phyloP scores from a whole-genome alignment of 2,113 vertebrate species.

The Campylomormyrus numenius region DNA sequence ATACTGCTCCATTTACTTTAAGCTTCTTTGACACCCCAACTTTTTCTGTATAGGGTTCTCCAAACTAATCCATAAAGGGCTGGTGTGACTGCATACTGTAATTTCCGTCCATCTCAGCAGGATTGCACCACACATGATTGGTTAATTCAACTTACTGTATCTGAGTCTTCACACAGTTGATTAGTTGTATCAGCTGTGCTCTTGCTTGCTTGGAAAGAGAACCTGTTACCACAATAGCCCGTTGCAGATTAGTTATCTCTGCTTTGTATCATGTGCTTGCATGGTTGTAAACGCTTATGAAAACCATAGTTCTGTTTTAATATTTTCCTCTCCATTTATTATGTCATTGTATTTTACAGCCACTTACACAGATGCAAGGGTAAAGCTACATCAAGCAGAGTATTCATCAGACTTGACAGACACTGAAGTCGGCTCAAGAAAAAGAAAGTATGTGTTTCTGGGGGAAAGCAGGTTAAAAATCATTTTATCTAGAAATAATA shows the following conservation, averaged over 20 bases:
- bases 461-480: background rate
- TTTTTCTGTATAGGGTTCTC: background rate
- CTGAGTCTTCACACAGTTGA: background rate
- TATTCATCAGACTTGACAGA: background rate
- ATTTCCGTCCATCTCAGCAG: background rate
- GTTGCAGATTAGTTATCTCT: background rate
- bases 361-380: background rate
- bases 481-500: background rate
- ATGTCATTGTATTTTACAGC: background rate
- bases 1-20: background rate
- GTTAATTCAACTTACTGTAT: background rate
- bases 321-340: background rate
- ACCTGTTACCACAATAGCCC: background rate
- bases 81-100: background rate
- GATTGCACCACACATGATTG: background rate
- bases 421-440: background rate
- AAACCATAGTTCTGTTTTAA: background rate
- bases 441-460: background rate
- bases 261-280: background rate
- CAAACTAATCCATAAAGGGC: background rate
- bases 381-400: background rate
- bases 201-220: background rate
- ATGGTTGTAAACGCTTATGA: background rate
- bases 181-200: background rate
- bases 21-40: background rate